phyloP scores from a whole-genome alignment of 2,797 vertebrate genomes.

The Propithecus perrieri region DNA sequence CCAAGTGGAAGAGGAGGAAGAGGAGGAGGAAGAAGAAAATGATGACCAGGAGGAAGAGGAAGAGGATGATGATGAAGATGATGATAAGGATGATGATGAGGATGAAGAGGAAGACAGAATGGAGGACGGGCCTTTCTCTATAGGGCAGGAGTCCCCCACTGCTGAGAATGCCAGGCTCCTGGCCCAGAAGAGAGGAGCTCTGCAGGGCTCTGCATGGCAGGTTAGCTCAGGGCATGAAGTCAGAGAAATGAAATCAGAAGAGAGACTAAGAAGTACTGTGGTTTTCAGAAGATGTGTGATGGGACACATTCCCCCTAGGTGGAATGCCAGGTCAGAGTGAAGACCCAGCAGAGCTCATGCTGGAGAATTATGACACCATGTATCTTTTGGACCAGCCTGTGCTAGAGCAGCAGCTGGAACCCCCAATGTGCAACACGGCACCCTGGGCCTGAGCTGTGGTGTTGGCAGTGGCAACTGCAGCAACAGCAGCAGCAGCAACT shows the following conservation, averaged over 20 bases:
- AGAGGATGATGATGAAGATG: constrained; percentile 74
- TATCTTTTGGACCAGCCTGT: constrained; percentile 93
- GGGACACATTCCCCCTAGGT: constrained; percentile 93
- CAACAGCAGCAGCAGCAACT: constrained; percentile 27
- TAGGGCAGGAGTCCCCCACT: not conserved
- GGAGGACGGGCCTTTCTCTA: constrained; percentile 30
- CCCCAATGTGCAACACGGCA: constrained; percentile 72
- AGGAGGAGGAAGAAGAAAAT: constrained; percentile 81
- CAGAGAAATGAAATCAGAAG: not conserved
- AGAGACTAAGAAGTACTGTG: not conserved
- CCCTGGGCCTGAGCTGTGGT: constrained; percentile 74
- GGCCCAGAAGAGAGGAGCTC: constrained; percentile 86
- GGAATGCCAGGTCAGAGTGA: constrained; percentile 94
- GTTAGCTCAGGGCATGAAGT: constrained; percentile 81
- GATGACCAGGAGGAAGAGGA: constrained; percentile 73
- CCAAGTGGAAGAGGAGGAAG: constrained; percentile 81
- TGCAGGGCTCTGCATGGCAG: constrained; percentile 94
- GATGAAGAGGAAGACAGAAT: constrained; percentile 84
- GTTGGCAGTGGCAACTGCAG: constrained; percentile 45
- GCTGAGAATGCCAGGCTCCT: constrained; percentile 73
- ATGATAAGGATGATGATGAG: constrained; percentile 79
- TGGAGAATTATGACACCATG: constrained; percentile 92
- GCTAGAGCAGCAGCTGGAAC: constrained; percentile 83
- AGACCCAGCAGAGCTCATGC: constrained; percentile 92
- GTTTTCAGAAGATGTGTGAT: constrained; percentile 89